These are phyloP conservation scores for Lampropteryx suffumata DNA, from an alignment of 2,888 invertebrate species.

Conservation along the genomic window DNA sequence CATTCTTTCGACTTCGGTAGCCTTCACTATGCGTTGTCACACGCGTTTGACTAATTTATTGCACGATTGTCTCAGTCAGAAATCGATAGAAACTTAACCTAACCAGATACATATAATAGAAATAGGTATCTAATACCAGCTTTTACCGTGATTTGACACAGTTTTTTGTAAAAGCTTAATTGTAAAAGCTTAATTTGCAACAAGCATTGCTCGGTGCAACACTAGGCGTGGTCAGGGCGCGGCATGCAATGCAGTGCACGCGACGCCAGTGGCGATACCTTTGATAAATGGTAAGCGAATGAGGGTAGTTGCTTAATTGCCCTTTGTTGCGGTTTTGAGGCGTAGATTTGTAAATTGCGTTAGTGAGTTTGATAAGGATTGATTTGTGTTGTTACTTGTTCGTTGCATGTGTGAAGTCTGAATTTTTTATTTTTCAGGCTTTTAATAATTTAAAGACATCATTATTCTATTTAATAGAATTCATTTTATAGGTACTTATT, in stretches of 20 bases:
- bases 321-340: conserved; percentile 22
- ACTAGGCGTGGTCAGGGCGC: conserved; percentile 13
- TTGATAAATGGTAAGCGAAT: conserved; percentile 23
- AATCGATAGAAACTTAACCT: too few relatives aligned
- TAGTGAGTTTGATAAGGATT: conserved; percentile 19
- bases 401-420: conserved; percentile 1
- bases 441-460: too few relatives aligned
- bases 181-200: conserved; percentile 2
- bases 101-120: too few relatives aligned
- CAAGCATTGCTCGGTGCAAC: conserved; percentile 11
- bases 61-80: too few relatives aligned
- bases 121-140: too few relatives aligned
- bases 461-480: too few relatives aligned
- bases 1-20: too few relatives aligned
- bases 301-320: conserved; percentile 28
- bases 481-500: too few relatives aligned
- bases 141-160: too few relatives aligned
- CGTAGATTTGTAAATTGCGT: conserved; percentile 26
- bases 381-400: conserved; percentile 9
- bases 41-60: too few relatives aligned
- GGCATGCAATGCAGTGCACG: conserved; percentile 12
- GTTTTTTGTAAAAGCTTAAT: too few relatives aligned
- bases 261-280: conserved; percentile 15
- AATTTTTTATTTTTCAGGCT: conserved; percentile 3
- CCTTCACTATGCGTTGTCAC: too few relatives aligned